phyloP scores from a whole-genome alignment of 2,888 invertebrate genomes.

The Chorisops tibialis region DNA sequence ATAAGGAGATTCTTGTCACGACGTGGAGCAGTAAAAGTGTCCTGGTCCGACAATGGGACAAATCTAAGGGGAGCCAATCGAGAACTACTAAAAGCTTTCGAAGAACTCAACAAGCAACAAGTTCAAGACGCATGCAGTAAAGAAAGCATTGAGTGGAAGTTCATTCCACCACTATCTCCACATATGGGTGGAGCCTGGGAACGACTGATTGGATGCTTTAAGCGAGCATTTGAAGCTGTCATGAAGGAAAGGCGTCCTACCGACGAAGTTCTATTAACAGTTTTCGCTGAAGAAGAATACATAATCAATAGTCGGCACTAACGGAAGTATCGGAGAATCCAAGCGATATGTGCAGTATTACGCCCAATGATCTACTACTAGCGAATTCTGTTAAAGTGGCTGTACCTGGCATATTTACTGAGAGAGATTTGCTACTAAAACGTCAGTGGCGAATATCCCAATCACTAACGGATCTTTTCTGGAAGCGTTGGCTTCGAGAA shows the following conservation, averaged over 20 bases:
- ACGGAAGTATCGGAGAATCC: background rate
- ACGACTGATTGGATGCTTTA: background rate
- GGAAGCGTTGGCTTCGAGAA: background rate
- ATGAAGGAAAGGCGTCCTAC: background rate
- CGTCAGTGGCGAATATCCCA: background rate
- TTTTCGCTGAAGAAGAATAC: background rate
- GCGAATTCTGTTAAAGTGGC: background rate
- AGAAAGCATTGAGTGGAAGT: background rate
- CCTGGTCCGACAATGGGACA: conserved; percentile 33
- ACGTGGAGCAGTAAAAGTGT: conserved; percentile 18
- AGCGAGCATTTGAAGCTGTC: background rate
- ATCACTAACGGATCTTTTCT: background rate
- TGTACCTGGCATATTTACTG: background rate
- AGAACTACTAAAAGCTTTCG: conserved; percentile 27
- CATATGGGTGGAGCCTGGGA: background rate
- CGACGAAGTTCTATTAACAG: background rate
- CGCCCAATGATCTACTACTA: background rate
- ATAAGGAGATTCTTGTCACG: conserved; percentile 30
- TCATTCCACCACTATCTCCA: background rate
- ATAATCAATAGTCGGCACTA: background rate
- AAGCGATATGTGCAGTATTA: background rate
- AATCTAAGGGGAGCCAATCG: conserved; percentile 31
- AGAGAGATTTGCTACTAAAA: background rate
- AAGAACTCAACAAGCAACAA: conserved; percentile 26
- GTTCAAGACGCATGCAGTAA: background rate